Evolutionary conservation across 92 coral and sea anemone species (phyloP), one percentile per base, ranked within the genome.

Genomic region (Phymanthus crucifer): DNA sequence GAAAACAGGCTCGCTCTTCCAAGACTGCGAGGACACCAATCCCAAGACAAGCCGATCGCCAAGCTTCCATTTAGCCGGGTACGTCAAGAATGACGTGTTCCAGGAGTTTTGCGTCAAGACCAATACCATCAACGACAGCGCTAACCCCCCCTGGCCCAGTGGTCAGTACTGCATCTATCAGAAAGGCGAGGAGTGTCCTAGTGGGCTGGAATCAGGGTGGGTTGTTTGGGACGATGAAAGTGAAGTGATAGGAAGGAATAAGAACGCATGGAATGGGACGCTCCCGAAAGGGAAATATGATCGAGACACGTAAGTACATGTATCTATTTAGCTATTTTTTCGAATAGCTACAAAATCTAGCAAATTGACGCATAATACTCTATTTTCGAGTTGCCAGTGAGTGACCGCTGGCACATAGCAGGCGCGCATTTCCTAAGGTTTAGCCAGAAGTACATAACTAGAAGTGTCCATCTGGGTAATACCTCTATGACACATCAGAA

Each of bases 101-200:
- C 75, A 89, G 72, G 86, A 90, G 73, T 91, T 91, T 78, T 91
- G 95, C 31, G 89, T 91, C 70, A 91, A 91, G 86, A 61, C 40
- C 6, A 85, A 82, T 50, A 78, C 82, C 0, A 45, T 85, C 7
- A 84, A 78, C 32, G 78, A 79, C 33, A 45, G 19, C 23, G 29
- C 73, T 0, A 78, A 77, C 38, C 90, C 85, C 45, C 86, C 86
- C 74, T 89, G 93, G 93, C 90, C 93, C 5, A 74, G 37, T 40
- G 93, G 93, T 12, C 86, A 83, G n/a, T 89, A 86, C 74, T 89
- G 93, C 52, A 75, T 89, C 56, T 89, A 86, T 58, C 88, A 89
- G 77, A 82, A 82, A 64, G 90, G 86, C 31, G 82, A 47, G 19
- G 31, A 16, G 13, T 89, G 93, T 71, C 93, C 93, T 2, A 67